Base-by-base conservation (phyloP, 2,888 invertebrate species). In the Diplazon laetatorius region DNA sequence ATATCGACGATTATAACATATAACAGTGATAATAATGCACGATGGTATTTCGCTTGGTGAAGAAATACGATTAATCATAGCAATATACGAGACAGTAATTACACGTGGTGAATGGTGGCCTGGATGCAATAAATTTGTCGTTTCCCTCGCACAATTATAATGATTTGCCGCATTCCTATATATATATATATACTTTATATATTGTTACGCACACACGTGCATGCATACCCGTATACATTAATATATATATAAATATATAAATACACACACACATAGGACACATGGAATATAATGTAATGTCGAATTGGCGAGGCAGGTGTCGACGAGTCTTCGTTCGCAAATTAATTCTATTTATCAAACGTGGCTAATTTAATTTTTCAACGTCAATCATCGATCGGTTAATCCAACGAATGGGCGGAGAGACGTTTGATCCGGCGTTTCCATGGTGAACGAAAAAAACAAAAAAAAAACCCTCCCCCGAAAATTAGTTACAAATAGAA, bases 311-410 rank as follows among this genome's bases (percentile, higher is more conserved):
- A 50, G 68, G 72, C 72, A 76, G 68, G 63, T 75, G 70, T 80
- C 78, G 60, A n/a, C n/a, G 57, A 62, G 37, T 52, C 62, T 72
- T 68, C 76, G 72, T 72, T 76, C 30, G 69, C 63, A 66, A 78
- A 80, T 78, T 77, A 77, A 72, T 77, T 72, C 39, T 77, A 72
- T 77, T 77, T 72, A 72, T 77, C 72, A 77, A 77, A 63, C 72
- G 18, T 30, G 60, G 52, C 71, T 77, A 68, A 77, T 72, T 77
- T 66, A 72, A 72, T 60, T 52, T 72, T 72, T 77, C 76, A 77
- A 72, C 62, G 72, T 77, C 76, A 62, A 57, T 55, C 39, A 62
- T 73, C 48, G 73, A 48, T 30, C 30, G 39, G 10, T 37, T 4
- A 5, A 35, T 20, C 30, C n/a, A n/a, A 8, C 1, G 20, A 20